Conservation (phyloP, 2,797 vertebrate genomes). For the Enteromius paludinosus region DNA sequence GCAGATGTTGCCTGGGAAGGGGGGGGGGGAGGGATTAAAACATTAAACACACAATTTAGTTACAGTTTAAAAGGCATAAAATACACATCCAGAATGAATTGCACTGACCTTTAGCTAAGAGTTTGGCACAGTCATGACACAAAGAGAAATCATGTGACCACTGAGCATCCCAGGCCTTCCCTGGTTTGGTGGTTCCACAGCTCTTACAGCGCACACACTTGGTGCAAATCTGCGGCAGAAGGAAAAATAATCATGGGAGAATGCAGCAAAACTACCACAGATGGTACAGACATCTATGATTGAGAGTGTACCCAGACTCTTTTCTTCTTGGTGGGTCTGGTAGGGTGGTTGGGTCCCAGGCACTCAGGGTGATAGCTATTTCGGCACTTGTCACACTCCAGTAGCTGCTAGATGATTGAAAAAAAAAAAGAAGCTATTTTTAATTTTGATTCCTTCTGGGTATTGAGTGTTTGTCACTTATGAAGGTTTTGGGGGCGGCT, state of each 20-base stretch:
- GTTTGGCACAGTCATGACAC: slow-evolving; percentile 99
- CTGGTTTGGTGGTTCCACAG: slow-evolving; percentile 96
- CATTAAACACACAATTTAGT: neutral
- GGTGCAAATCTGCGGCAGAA: slow-evolving; percentile 87
- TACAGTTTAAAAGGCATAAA: neutral
- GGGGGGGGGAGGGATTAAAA: slow-evolving; percentile 9
- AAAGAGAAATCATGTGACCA: slow-evolving; percentile 99
- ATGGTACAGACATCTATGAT: neutral
- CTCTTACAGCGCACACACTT: slow-evolving; percentile 98
- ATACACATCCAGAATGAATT: neutral
- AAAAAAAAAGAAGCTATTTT: neutral
- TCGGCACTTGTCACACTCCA: slow-evolving; percentile 99
- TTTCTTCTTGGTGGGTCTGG: slow-evolving; percentile 98
- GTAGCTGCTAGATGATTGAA: slow-evolving; percentile 82
- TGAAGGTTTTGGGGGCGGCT: neutral
- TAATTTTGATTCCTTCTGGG: neutral
- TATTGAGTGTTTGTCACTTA: neutral
- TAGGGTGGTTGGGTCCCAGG: slow-evolving; percentile 98
- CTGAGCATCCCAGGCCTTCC: slow-evolving; percentile 97
- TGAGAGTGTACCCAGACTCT: slow-evolving; percentile 90
- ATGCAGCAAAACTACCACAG: neutral
- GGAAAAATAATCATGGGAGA: slow-evolving; percentile 17
- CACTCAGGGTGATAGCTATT: slow-evolving; percentile 99
- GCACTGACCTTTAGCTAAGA: slow-evolving; percentile 92
- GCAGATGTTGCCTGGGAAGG: slow-evolving; percentile 90